These are phyloP conservation scores for Aphidius ervi DNA, from an alignment of 1,140 invertebrate species.

Conservation along the genomic window DNA sequence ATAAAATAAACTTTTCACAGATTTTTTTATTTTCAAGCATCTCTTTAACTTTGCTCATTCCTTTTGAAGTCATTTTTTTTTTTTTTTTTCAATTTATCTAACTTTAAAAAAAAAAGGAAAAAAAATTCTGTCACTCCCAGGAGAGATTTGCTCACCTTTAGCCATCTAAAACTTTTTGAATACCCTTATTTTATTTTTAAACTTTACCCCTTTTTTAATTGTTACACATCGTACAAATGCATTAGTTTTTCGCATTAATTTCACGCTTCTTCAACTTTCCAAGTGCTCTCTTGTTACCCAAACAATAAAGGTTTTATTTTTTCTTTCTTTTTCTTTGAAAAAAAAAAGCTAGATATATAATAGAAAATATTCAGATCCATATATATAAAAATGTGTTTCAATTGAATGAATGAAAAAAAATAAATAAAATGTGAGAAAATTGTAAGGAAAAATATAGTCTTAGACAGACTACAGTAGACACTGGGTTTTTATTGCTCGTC, in stretches of 20 bases:
- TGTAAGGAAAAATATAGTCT: too few species aligned
- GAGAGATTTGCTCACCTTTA: too few species aligned
- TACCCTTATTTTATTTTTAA: conserved; percentile 4
- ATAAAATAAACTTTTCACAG: background rate
- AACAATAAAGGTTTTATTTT: conserved; percentile 10
- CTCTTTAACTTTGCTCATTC: background rate
- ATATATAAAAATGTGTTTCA: background rate
- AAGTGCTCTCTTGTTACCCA: conserved; percentile 3
- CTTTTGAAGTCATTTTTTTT: background rate
- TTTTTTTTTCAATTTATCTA: background rate
- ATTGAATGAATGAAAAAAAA: background rate
- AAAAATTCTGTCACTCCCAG: too few species aligned
- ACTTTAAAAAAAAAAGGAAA: too few species aligned
- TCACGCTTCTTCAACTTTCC: conserved; percentile 31
- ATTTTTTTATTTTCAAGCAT: conserved; percentile 11
- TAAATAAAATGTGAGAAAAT: background rate
- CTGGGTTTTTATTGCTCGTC: conserved; percentile 46
- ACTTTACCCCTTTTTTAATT: conserved; percentile 38
- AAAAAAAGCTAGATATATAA: too few species aligned
- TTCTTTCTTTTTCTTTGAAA: conserved; percentile 17
- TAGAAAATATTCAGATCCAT: too few species aligned
- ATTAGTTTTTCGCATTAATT: conserved; percentile 48
- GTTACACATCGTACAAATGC: conserved; percentile 53
- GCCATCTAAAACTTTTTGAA: too few species aligned
- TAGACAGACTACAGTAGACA: conserved; percentile 3